phyloP scores from a whole-genome alignment of 2,888 invertebrate genomes.

The Pristionchus maxplancki region DNA sequence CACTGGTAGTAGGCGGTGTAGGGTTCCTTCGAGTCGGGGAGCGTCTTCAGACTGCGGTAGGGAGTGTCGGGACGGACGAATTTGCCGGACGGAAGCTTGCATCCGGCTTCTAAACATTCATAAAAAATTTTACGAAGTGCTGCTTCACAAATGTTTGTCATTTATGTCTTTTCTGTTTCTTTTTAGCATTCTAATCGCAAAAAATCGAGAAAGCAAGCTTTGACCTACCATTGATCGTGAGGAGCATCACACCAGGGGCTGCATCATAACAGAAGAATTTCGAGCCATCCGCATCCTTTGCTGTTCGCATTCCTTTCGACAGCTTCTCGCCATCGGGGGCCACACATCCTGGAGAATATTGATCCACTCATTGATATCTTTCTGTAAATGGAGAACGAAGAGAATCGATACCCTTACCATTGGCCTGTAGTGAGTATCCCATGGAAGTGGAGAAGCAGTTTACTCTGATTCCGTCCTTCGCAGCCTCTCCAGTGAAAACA shows the following conservation, averaged over 20 bases:
- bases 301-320: not conserved
- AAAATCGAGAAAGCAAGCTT: no score
- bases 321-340: not conserved
- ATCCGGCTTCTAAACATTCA: not conserved
- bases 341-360: not conserved
- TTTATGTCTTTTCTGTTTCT: not conserved
- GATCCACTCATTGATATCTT: not conserved
- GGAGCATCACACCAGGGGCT: not conserved
- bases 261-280: not conserved
- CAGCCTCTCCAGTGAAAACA: not conserved
- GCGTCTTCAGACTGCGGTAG: not conserved
- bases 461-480: not conserved
- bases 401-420: not conserved
- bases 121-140: no score
- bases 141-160: not conserved
- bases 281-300: not conserved
- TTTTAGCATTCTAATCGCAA: no score
- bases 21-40: not conserved
- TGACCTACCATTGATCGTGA: not conserved
- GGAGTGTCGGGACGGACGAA: not conserved
- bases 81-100: conserved; percentile 21
- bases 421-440: not conserved
- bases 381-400: not conserved
- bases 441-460: not conserved
- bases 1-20: not conserved